Percentiles rank a stretch among this genome's conserved stretches.
These are phyloP conservation scores for Antheraea assamensis DNA, from an alignment of 2,888 invertebrate genomes.

Conservation along the genomic window DNA sequence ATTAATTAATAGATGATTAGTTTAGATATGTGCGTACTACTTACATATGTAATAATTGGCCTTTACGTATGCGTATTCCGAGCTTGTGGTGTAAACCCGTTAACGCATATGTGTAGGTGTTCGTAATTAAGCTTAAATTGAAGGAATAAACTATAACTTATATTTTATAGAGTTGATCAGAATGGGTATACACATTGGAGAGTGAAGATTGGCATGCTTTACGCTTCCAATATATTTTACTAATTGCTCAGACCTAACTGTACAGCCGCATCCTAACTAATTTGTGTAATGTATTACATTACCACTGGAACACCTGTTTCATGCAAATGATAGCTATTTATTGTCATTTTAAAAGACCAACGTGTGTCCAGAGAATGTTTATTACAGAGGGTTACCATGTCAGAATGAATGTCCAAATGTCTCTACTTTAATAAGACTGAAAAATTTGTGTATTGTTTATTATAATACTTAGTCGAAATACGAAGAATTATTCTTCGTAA, in stretches of 20 bases:
- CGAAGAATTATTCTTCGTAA: too few species aligned
- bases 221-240: background rate
- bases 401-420: background rate
- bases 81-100: background rate
- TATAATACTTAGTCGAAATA: background rate
- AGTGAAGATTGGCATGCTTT: background rate
- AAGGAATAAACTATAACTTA: background rate
- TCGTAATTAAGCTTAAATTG: background rate
- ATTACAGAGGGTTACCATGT: background rate
- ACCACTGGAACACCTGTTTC: background rate
- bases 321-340: background rate
- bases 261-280: background rate
- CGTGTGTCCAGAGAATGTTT: background rate
- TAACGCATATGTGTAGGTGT: background rate
- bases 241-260: background rate
- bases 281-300: background rate
- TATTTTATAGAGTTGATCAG: background rate
- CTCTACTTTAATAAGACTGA: background rate
- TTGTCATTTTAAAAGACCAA: background rate
- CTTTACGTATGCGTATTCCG: background rate
- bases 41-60: constrained; percentile 14
- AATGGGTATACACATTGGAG: background rate
- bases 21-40: constrained; percentile 43
- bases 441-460: background rate
- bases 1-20: constrained; percentile 64